Evolutionary conservation across 2,797 vertebrate genomes (phyloP).

Genomic region (Acanthurus leucopareius): DNA sequence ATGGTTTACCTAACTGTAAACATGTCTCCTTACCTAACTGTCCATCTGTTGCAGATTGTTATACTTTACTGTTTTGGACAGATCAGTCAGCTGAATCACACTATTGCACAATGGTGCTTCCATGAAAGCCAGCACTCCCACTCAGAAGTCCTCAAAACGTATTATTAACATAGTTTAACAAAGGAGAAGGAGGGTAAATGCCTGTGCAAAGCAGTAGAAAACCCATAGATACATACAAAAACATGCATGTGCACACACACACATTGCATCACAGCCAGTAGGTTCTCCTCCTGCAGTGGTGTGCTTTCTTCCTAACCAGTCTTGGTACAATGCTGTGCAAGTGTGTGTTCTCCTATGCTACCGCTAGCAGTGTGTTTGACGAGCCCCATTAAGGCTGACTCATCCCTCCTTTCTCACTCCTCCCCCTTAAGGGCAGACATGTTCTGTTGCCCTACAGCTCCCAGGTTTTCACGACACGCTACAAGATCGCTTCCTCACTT

Average conservation of each 20-base stretch:
- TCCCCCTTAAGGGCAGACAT: slow-evolving; percentile 59
- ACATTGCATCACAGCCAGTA: slow-evolving; percentile 64
- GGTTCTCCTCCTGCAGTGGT: slow-evolving; percentile 31
- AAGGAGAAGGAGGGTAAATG: slow-evolving; percentile 64
- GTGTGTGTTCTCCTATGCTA: slow-evolving; percentile 38
- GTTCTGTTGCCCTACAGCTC: slow-evolving; percentile 60
- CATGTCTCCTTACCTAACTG: slow-evolving; percentile 38
- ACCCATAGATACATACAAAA: slow-evolving; percentile 7
- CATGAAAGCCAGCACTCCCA: slow-evolving; percentile 71
- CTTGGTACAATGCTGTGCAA: slow-evolving; percentile 23
- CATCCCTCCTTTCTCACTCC: slow-evolving; percentile 67
- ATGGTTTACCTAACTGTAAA: slow-evolving; percentile 45
- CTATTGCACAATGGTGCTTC: slow-evolving; percentile 68
- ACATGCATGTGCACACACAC: slow-evolving; percentile 14
- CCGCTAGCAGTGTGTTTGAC: slow-evolving; percentile 61
- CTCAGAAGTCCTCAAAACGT: slow-evolving; percentile 66
- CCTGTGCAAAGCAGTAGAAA: slow-evolving; percentile 62
- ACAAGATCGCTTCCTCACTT: slow-evolving; percentile 28
- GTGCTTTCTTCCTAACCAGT: slow-evolving; percentile 45
- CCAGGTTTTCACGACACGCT: slow-evolving; percentile 33
- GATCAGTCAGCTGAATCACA: slow-evolving; percentile 64
- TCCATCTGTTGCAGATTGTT: slow-evolving; percentile 50
- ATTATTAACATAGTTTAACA: slow-evolving; percentile 81
- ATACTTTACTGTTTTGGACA: slow-evolving; percentile 60
- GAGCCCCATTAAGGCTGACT: slow-evolving; percentile 76